A percentile compares a stretch with the other conserved stretches of the same genome.
These are phyloP conservation scores for Delia radicum DNA, from an alignment of 1,140 invertebrate species.

Conservation along the genomic window DNA sequence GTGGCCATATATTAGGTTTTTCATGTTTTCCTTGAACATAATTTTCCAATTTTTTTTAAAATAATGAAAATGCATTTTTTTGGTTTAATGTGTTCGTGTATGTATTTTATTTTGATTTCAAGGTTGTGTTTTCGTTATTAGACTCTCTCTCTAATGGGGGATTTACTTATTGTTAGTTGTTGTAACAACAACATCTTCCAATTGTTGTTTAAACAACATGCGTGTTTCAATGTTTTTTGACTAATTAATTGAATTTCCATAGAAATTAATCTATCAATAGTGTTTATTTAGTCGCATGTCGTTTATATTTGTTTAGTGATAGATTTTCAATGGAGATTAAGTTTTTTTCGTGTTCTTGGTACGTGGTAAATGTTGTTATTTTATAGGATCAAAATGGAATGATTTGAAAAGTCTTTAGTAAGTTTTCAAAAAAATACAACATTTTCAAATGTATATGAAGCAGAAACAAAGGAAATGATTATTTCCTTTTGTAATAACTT, in stretches of 20 bases:
- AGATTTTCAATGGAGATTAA: background rate
- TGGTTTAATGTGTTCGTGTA: background rate
- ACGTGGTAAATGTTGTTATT: conserved; percentile 13
- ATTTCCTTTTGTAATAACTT: no score
- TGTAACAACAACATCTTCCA: no score
- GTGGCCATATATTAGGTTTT: background rate
- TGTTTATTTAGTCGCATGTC: background rate
- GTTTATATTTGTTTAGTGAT: background rate
- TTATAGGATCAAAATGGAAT: background rate
- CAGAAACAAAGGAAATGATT: no score
- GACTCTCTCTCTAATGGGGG: background rate
- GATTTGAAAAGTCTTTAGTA: no score
- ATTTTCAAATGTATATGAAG: no score
- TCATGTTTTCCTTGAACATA: background rate
- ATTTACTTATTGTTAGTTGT: background rate
- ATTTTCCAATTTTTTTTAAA: background rate
- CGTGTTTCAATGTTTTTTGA: background rate
- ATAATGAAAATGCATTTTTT: background rate
- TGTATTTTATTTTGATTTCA: background rate
- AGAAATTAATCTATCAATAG: background rate
- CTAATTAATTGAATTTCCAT: background rate
- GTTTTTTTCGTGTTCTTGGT: background rate
- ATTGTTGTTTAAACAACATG: background rate
- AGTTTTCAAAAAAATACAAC: no score
- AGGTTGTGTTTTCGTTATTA: background rate